Conservation (phyloP, 2,888 invertebrate genomes). For the Lycaena phlaeas region DNA sequence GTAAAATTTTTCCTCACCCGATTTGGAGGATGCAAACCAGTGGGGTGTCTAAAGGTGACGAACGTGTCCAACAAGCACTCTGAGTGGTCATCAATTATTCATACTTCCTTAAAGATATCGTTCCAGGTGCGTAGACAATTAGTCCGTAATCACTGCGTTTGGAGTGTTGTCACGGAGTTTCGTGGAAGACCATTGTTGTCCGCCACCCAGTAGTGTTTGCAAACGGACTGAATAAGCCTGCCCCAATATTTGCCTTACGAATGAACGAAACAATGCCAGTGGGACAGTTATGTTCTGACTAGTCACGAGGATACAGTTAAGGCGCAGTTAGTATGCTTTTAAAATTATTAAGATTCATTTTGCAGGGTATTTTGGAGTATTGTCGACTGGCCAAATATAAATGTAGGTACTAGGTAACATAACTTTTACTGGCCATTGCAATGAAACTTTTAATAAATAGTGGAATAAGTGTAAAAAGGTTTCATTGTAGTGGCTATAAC, state of each 20-base stretch:
- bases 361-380: too few species aligned
- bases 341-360: too few species aligned
- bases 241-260: constrained; percentile 67
- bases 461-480: too few species aligned
- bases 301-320: constrained; percentile 42
- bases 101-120: constrained; percentile 45
- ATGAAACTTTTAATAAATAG: too few species aligned
- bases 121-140: constrained; percentile 66
- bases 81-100: constrained; percentile 45
- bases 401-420: too few species aligned
- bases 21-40: too few species aligned
- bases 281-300: constrained; percentile 60
- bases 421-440: too few species aligned
- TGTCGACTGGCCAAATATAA: too few species aligned
- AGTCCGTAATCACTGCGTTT: constrained; percentile 65
- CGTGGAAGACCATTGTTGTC: constrained; percentile 55
- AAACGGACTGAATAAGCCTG: constrained; percentile 58
- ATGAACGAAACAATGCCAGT: constrained; percentile 65
- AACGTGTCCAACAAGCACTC: constrained; percentile 38
- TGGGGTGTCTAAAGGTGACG: too few species aligned
- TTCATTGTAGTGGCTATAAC: too few species aligned
- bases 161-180: constrained; percentile 66
- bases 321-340: constrained; percentile 26
- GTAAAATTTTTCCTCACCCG: too few species aligned
- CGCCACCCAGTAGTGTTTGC: constrained; percentile 70